Percentiles rank a stretch among this genome's conserved stretches.
Conservation (phyloP, 2,888 invertebrate genomes). For the Protonemura montana region DNA sequence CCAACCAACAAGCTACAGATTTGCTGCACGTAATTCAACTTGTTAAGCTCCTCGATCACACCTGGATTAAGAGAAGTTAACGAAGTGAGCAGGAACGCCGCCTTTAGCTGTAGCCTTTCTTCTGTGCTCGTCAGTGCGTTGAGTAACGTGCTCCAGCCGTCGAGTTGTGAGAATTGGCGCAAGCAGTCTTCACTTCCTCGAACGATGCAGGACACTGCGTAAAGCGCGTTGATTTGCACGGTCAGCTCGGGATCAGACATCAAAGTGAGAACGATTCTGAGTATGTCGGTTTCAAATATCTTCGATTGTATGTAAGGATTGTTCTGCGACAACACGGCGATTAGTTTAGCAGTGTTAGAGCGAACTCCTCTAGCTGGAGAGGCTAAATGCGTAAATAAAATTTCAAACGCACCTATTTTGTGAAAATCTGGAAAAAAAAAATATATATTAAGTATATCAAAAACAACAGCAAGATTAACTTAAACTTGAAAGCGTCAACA, state of each 20-base stretch:
- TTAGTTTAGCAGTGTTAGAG: constrained; percentile 69
- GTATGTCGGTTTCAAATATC: constrained; percentile 70
- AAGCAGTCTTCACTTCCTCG: constrained; percentile 70
- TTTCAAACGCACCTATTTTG: constrained; percentile 81
- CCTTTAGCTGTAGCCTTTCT: constrained; percentile 72
- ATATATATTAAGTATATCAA: too few species aligned
- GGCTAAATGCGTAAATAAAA: constrained; percentile 73
- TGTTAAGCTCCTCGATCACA: constrained; percentile 50
- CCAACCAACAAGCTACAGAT: constrained; percentile 50
- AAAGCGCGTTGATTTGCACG: constrained; percentile 74
- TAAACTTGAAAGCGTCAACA: too few species aligned
- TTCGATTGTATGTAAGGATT: constrained; percentile 81
- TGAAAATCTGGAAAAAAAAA: constrained; percentile 71
- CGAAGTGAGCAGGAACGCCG: constrained; percentile 73
- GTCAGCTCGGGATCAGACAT: constrained; percentile 65
- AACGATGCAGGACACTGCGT: constrained; percentile 80
- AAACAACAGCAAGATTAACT: too few species aligned
- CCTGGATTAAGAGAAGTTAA: constrained; percentile 63
- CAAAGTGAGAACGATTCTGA: constrained; percentile 69
- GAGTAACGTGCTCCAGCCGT: constrained; percentile 72
- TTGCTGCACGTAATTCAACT: constrained; percentile 52
- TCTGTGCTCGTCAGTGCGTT: constrained; percentile 66
- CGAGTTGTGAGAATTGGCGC: constrained; percentile 67
- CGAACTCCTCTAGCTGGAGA: constrained; percentile 70
- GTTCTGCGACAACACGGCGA: constrained; percentile 85